Percentiles rank a stretch among this genome's conserved stretches.
phyloP scores from a whole-genome alignment of 1,140 invertebrate genomes.

The Euglossa dilemma region DNA sequence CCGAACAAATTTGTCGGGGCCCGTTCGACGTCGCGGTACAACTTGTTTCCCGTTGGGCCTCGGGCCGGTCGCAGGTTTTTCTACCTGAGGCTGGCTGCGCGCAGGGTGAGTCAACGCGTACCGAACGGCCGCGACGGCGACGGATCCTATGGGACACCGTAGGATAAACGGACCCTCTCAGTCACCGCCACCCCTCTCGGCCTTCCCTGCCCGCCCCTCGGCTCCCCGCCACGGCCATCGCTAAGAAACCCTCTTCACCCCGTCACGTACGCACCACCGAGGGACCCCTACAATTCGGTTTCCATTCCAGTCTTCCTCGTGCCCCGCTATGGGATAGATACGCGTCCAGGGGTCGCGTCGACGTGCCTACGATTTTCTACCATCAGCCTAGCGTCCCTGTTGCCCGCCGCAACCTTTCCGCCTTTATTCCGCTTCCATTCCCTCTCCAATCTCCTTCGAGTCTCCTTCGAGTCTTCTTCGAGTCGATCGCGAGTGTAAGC shows the following conservation, averaged over 20 bases:
- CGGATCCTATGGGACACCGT: conserved; percentile 73
- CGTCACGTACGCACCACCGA: conserved; percentile 63
- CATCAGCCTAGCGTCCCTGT: background rate
- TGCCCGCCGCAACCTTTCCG: background rate
- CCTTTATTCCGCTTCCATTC: too few relatives aligned
- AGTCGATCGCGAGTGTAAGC: too few relatives aligned
- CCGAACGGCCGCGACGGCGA: too few relatives aligned
- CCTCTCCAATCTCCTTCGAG: too few relatives aligned
- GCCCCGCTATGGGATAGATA: conserved; percentile 69
- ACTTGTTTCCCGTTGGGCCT: conserved; percentile 17
- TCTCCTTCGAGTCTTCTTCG: too few relatives aligned
- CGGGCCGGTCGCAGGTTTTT: conserved; percentile 35
- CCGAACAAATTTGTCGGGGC: conserved; percentile 10
- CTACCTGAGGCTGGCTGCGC: conserved; percentile 51
- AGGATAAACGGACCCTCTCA: conserved; percentile 75
- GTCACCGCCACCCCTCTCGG: conserved; percentile 77
- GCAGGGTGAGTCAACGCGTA: conserved; percentile 58
- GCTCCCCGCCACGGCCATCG: conserved; percentile 26
- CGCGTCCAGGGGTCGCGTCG: conserved; percentile 33
- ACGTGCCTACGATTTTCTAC: conserved; percentile 34
- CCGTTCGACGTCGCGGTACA: conserved; percentile 1
- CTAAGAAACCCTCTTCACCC: conserved; percentile 50
- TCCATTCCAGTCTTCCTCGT: conserved; percentile 76
- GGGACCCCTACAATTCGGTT: conserved; percentile 78
- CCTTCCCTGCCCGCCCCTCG: conserved; percentile 1